phyloP scores from a whole-genome alignment of 2,797 vertebrate species.

The Enteromius paludinosus region DNA sequence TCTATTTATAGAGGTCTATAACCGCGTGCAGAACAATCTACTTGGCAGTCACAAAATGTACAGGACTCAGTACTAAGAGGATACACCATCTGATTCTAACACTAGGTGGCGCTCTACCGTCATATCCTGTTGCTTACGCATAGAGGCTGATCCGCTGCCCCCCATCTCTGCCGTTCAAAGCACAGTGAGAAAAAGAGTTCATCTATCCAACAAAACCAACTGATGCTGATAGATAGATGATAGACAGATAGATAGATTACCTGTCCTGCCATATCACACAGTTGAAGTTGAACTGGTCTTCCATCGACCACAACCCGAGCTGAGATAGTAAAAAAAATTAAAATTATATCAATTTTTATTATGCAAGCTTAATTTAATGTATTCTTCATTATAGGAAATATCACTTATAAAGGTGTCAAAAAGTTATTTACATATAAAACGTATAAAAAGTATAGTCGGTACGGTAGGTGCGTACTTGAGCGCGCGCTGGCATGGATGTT shows the following conservation, averaged over 20 bases:
- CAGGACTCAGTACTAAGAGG: background rate
- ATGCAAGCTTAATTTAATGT: background rate
- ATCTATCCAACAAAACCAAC: background rate
- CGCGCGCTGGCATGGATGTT: background rate
- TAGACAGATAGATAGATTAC: slow-evolving; percentile 51
- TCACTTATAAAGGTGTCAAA: background rate
- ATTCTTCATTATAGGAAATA: background rate
- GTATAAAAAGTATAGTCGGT: too few relatives aligned
- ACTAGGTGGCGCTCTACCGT: slow-evolving; percentile 31
- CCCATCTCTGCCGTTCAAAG: slow-evolving; percentile 67
- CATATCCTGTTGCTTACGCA: slow-evolving; percentile 67
- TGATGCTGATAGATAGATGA: background rate
- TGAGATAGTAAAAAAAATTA: slow-evolving; percentile 48
- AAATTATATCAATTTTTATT: background rate
- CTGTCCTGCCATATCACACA: slow-evolving; percentile 77
- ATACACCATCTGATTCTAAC: background rate
- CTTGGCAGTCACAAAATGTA: background rate
- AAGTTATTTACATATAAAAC: background rate
- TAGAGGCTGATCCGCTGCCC: slow-evolving; percentile 65
- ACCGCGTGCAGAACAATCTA: background rate
- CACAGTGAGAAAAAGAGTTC: slow-evolving; percentile 2
- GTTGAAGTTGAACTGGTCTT: slow-evolving; percentile 78
- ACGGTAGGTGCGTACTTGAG: background rate
- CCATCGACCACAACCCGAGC: slow-evolving; percentile 76
- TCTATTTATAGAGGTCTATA: background rate